These are phyloP conservation scores for Tragelaphus imberbis DNA, from an alignment of 2,113 vertebrate species.

Conservation along the genomic window DNA sequence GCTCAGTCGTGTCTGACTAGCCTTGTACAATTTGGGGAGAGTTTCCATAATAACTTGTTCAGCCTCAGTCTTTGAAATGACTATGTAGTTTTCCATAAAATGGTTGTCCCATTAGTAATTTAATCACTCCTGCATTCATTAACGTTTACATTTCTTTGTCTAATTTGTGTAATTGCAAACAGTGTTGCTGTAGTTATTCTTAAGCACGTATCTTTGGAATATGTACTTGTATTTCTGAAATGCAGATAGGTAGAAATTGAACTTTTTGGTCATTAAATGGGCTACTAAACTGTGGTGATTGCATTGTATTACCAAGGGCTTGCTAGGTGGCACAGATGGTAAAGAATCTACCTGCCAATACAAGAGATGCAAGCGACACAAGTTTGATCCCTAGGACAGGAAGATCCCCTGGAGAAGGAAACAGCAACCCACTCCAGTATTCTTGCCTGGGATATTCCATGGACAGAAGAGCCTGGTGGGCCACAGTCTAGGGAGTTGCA, in stretches of 20 bases:
- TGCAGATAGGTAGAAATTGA: background rate
- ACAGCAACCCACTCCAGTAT: fast-evolving
- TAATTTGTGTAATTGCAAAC: background rate
- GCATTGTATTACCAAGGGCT: background rate
- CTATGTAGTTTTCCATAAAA: background rate
- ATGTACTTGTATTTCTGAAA: background rate
- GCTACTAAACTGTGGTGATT: background rate
- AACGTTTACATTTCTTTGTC: background rate
- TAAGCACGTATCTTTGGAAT: background rate
- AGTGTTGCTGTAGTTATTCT: background rate
- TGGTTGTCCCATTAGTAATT: background rate
- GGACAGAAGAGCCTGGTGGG: background rate
- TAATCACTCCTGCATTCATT: background rate
- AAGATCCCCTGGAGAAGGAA: background rate
- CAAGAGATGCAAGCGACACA: background rate
- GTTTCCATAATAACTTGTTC: background rate
- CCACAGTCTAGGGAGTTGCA: background rate
- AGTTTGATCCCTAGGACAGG: background rate
- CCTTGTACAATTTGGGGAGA: background rate
- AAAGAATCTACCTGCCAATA: background rate
- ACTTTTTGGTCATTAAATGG: background rate
- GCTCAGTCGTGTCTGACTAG: too few species aligned
- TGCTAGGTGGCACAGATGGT: background rate
- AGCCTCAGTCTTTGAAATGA: background rate
- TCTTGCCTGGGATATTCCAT: background rate